These are phyloP conservation scores for Kobus ellipsiprymnus DNA, from an alignment of 2,113 vertebrate species.

Conservation along the genomic window DNA sequence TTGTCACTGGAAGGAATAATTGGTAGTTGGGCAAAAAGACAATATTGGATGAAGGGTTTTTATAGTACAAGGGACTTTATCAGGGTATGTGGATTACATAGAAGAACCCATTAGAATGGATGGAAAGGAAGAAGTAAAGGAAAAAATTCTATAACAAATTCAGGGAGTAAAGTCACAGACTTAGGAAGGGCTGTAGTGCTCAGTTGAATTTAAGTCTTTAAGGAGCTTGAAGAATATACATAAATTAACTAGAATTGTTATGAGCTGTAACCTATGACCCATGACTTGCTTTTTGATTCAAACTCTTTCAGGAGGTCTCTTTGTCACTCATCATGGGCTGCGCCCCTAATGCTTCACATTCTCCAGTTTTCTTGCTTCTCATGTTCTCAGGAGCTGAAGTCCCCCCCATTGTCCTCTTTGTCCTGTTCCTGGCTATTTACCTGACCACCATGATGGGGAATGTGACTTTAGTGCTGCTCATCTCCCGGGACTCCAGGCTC, in stretches of 20 bases:
- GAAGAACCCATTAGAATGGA: neutral
- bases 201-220: neutral
- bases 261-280: neutral
- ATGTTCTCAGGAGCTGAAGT: neutral
- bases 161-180: neutral
- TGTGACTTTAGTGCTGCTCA: conserved; percentile 55
- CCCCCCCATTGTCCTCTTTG: conserved; percentile 11
- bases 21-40: neutral
- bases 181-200: neutral
- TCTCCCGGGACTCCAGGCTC: conserved; percentile 50
- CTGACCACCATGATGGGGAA: conserved; percentile 60
- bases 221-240: neutral
- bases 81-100: neutral
- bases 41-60: neutral
- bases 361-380: conserved; percentile 56
- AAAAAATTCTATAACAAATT: neutral
- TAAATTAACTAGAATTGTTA: neutral
- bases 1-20: neutral
- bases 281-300: neutral
- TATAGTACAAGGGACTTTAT: neutral
- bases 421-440: conserved; percentile 59
- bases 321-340: conserved; percentile 49
- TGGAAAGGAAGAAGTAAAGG: neutral
- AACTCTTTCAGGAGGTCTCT: neutral
- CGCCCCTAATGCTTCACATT: conserved; percentile 55